Percentiles rank a stretch among this genome's conserved stretches.
These are phyloP conservation scores for Orthonychiurus folsomi DNA, from an alignment of 2,888 invertebrate genomes.

Conservation along the genomic window DNA sequence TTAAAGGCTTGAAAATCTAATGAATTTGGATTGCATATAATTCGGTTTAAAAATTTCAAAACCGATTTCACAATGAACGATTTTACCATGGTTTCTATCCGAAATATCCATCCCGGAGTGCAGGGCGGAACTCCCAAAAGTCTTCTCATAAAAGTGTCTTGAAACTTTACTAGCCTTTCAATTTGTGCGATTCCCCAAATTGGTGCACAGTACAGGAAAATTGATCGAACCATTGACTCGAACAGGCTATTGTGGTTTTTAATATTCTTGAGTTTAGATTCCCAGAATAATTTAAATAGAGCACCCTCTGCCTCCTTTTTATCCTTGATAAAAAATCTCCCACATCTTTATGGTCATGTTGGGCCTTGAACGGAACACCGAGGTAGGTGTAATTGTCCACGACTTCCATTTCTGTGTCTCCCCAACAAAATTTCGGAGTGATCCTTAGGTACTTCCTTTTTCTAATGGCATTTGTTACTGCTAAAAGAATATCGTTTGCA, in stretches of 20 bases:
- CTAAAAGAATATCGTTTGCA: constrained; percentile 5
- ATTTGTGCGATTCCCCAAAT: not conserved
- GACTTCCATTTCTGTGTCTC: constrained; percentile 8
- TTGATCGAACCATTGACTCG: not conserved
- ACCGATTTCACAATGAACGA: not conserved
- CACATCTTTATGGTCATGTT: no score
- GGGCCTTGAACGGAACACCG: not conserved
- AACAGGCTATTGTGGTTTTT: not conserved
- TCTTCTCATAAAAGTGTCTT: not conserved
- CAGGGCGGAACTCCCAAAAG: not conserved
- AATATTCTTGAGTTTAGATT: not conserved
- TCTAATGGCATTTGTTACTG: not conserved
- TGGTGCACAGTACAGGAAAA: not conserved
- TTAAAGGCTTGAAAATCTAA: not conserved
- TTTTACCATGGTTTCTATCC: not conserved
- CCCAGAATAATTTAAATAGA: not conserved
- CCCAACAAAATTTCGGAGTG: constrained; percentile 5
- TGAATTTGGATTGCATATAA: not conserved
- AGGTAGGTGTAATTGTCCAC: constrained; percentile 7
- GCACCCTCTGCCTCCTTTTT: not conserved
- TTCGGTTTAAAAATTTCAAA: not conserved
- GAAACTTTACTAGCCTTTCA: not conserved
- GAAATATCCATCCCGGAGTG: not conserved
- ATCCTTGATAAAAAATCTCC: no score
- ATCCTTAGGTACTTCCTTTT: not conserved